Evolutionary conservation across 2,113 vertebrate genomes (phyloP).

Genomic region (Pollachius pollachius): DNA sequence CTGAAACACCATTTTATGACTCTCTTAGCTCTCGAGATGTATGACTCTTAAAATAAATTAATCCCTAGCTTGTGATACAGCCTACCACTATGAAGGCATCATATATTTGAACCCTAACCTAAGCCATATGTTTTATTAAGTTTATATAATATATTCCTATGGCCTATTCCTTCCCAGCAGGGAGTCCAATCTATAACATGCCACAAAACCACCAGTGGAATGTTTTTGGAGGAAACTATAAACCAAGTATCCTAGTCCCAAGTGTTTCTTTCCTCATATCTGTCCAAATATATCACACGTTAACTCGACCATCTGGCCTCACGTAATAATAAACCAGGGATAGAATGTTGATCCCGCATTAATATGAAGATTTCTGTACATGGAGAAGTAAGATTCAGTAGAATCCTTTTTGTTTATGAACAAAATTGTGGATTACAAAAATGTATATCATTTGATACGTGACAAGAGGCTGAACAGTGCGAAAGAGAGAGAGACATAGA

Average conservation of each 20-base stretch:
- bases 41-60: conserved; percentile 4
- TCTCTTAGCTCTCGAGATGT: no score
- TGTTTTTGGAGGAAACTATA: conserved; percentile 54
- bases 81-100: conserved; percentile 7
- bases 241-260: conserved; percentile 25
- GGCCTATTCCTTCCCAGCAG: conserved; percentile 21
- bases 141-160: not conserved
- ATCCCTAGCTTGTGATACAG: conserved; percentile 16
- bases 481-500: no score
- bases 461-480: no score
- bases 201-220: conserved; percentile 39
- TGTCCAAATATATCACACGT: conserved; percentile 15
- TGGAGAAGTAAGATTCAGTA: no score
- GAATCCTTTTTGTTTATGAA: no score
- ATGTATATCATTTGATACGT: no score
- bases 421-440: no score
- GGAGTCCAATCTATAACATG: conserved; percentile 26
- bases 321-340: conserved; percentile 13
- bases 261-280: conserved; percentile 26
- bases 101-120: conserved; percentile 9
- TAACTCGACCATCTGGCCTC: conserved; percentile 14
- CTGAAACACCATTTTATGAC: no score
- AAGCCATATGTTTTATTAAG: conserved; percentile 22
- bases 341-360: conserved; percentile 10
- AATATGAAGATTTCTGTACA: conserved; percentile 3